These are phyloP conservation scores for Mastomys natalensis DNA, from an alignment of 2,113 vertebrate species.

Conservation along the genomic window DNA sequence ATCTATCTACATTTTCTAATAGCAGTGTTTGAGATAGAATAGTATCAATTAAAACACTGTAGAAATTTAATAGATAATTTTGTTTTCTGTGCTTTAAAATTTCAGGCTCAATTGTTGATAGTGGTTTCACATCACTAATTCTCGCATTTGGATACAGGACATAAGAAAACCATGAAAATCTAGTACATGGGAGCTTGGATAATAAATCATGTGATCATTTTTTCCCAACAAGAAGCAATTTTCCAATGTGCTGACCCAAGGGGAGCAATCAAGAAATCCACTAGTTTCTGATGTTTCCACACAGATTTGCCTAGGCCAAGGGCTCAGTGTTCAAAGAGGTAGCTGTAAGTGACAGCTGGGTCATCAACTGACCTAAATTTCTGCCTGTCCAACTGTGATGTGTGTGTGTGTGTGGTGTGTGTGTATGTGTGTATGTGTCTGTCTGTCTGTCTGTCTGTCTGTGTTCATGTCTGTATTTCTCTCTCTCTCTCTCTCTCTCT, in stretches of 20 bases:
- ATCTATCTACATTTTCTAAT: conserved; percentile 54
- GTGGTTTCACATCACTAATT: background rate
- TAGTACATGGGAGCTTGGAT: background rate
- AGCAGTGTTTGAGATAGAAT: background rate
- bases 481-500: too few relatives aligned
- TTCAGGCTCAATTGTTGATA: background rate
- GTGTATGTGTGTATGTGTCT: too few relatives aligned
- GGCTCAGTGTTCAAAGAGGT: background rate
- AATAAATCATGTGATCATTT: background rate
- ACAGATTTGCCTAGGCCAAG: background rate
- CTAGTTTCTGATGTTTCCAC: background rate
- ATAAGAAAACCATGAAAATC: background rate
- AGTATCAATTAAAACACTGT: background rate
- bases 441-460: background rate
- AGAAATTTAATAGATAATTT: conserved; percentile 21
- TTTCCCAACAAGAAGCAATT: background rate
- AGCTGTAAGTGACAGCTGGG: background rate
- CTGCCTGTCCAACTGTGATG: background rate
- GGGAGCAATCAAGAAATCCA: background rate
- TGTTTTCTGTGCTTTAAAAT: conserved; percentile 26
- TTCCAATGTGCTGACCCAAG: background rate
- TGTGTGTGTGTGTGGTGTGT: background rate
- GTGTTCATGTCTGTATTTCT: too few relatives aligned
- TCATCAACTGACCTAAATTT: background rate
- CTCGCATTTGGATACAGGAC: background rate